Evolutionary conservation across 2,888 invertebrate genomes (phyloP).

Genomic region (Resseliella maxima): DNA sequence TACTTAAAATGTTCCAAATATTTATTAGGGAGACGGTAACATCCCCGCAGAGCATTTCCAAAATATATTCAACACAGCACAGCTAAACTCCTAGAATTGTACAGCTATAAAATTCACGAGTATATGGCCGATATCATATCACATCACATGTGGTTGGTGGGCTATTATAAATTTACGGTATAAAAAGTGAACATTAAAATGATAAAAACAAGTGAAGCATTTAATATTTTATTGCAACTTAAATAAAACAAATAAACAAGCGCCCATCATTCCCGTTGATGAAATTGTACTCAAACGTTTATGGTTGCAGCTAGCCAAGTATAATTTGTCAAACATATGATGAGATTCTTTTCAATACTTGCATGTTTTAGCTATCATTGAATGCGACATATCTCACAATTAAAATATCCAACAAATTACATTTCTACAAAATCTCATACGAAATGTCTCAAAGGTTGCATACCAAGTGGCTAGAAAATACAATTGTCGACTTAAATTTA

Average conservation of each 20-base stretch:
- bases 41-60: too few species aligned
- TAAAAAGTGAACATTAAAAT: conserved; percentile 17
- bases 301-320: background rate
- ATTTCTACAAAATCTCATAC: background rate
- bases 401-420: background rate
- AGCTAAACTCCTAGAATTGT: too few species aligned
- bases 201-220: conserved; percentile 22
- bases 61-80: background rate
- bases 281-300: background rate
- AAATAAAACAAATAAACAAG: conserved; percentile 29
- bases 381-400: background rate
- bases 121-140: background rate
- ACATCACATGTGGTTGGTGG: background rate
- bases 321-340: conserved; percentile 36
- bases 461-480: background rate
- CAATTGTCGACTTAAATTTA: background rate
- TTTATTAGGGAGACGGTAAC: too few species aligned
- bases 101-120: background rate
- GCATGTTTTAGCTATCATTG: background rate
- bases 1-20: too few species aligned
- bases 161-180: conserved; percentile 31
- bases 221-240: conserved; percentile 37
- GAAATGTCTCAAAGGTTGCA: background rate
- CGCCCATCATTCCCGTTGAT: background rate
- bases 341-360: background rate